Evolutionary conservation across 1,140 invertebrate genomes (phyloP), one percentile per base, ranked within the genome.

Genomic region (Conus ventricosus): DNA sequence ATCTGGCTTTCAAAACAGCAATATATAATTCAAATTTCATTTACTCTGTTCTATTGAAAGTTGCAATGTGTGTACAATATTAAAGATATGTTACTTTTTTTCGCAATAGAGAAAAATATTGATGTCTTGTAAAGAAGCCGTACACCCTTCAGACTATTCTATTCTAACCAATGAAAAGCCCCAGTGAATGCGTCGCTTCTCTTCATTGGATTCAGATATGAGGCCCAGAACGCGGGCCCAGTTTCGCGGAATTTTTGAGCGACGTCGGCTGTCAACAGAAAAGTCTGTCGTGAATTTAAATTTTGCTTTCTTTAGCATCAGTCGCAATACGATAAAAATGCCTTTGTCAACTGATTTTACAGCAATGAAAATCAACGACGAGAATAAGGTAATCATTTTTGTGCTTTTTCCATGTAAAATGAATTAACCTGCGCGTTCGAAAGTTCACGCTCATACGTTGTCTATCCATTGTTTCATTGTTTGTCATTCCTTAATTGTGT

Each of bases 311-410:
- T 39, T 39, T 39, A 39, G 39, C 39, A 39, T 39, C 39, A 3
- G 39, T 39, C 39, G 39, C n/a, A 84, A 63, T 8, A 39, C 39
- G 39, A 63, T 90, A 91, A 91, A 85, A 88, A 91, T 89, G 89
- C 5, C 85, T 78, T 78, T 54, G 11, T 20, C 90, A 88, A 60
- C 86, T 55, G 89, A 90, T 51, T 27, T 92, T 51, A 89, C 88
- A 54, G 91, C 92, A 80, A 55, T 88, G 55, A 92, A 92, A 60
- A 91, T 92, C 53, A 90, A 91, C 78, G 92, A 93, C 85, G 92
- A 94, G 90, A 94, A 94, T 84, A 76, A 93, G 90, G 93, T 93
- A 27, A 20, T 78, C 5, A 8, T n/a, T 57, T 23, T n/a, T 83
- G 51, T 83, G 54, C 55, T 11, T 0, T 27, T 39, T 39, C 39